Evolutionary conservation across 2,113 vertebrate species (phyloP), one percentile per base, ranked within the genome.

Genomic region (Eulacestoma nigropectus): DNA sequence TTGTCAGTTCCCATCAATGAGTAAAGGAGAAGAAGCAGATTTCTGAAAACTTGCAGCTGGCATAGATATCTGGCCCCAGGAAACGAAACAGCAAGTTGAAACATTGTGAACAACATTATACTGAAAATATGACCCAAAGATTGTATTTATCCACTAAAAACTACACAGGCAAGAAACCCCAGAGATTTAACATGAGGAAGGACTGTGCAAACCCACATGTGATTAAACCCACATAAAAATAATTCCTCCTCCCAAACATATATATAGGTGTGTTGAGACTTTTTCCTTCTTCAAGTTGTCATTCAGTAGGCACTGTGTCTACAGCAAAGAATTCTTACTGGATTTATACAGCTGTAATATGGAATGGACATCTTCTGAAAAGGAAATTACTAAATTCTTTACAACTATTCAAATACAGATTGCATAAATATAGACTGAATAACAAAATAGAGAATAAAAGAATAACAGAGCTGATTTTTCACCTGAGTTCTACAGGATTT

Each of bases 41-140:
- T 57, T 82, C 37, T 49, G 65, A 89, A 59, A 65, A 56, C 32
- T 57, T 88, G 62, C 21, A 65, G 65, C 37, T 70, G 60, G 44
- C 8, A 2, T 16, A 30, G 44, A 27, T 29, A 55, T 10, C 18
- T 21, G 33, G 29, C 44, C 44, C 7, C 11, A 25, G 64, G 70
- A 85, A 70, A 86, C 4, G 11, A 50, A 59, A 79, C 27, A 21
- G 20, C 81, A 52, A 75, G 35, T 46, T 53, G 10, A 82, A 74
- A 62, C 60, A 55, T 22, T 21, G 5, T 4, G 33, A n/a, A 11
- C 26, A 65, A 60, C 0, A 0, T 6, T 8, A 30, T 26, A 56
- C 12, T 60, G 47, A 85, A 65, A 74, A 62, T 30, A 60, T 1
- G 8, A 55, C 32, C 21, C 47, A 60, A 41, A 50, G 7, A 1